These are phyloP conservation scores for Virgularia gustaviana DNA, from an alignment of 92 coral and sea anemone genomes.

Conservation along the genomic window DNA sequence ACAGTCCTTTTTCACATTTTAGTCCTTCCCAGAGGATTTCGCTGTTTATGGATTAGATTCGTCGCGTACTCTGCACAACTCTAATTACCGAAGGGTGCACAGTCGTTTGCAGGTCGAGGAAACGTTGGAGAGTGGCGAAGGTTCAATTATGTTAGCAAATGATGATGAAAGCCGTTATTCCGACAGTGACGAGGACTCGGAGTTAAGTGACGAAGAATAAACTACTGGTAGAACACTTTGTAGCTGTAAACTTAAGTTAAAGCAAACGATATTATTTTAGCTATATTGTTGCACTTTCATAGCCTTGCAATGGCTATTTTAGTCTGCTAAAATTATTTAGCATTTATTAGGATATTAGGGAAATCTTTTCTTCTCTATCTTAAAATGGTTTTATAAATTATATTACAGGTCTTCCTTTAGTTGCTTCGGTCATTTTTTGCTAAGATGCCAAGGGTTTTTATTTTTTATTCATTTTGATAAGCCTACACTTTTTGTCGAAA, in stretches of 20 bases:
- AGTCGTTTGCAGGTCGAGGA: slow-evolving; percentile 90
- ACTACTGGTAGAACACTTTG: too few relatives aligned
- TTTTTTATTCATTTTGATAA: too few relatives aligned
- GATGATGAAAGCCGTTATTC: slow-evolving; percentile 63
- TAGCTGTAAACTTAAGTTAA: neutral
- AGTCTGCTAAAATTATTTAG: too few relatives aligned
- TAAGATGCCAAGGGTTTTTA: too few relatives aligned
- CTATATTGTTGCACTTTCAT: neutral
- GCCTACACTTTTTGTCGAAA: too few relatives aligned
- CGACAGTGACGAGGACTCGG: slow-evolving; percentile 78
- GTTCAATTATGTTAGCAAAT: slow-evolving; percentile 62
- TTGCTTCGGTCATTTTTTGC: too few relatives aligned
- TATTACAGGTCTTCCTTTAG: too few relatives aligned
- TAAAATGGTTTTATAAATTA: too few relatives aligned
- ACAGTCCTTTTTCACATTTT: neutral
- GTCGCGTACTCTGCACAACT: slow-evolving; percentile 61
- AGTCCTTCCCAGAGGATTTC: slow-evolving; percentile 79
- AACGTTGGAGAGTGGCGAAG: slow-evolving; percentile 78
- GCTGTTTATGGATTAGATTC: slow-evolving; percentile 49
- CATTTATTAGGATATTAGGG: too few relatives aligned
- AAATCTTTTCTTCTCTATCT: too few relatives aligned
- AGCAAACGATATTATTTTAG: neutral
- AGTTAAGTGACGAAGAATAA: slow-evolving; percentile 77
- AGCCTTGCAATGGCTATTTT: too few relatives aligned
- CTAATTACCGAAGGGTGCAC: slow-evolving; percentile 76